phyloP scores from a whole-genome alignment of 1,140 invertebrate species.

The Drosophila persimilis region DNA sequence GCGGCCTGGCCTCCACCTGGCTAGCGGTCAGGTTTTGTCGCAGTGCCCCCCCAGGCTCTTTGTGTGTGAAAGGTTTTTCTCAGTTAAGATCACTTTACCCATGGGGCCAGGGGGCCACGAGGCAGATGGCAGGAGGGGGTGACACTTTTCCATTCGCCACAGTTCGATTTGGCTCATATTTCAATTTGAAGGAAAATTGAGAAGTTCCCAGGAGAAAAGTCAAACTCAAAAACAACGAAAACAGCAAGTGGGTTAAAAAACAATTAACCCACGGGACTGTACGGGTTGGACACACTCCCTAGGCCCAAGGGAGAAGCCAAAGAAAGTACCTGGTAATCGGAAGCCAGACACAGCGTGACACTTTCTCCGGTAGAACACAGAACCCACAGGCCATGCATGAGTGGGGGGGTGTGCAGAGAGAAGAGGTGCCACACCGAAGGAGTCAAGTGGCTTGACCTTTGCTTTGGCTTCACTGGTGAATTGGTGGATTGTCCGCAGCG shows the following conservation, averaged over 20 bases:
- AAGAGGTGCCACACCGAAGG: too few relatives aligned
- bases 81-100: background rate
- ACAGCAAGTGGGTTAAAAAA: constrained; percentile 30
- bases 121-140: constrained; percentile 6
- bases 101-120: constrained; percentile 1
- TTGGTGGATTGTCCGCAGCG: constrained; percentile 1
- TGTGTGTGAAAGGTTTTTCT: constrained; percentile 44
- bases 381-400: too few relatives aligned
- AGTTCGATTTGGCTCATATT: constrained; percentile 47
- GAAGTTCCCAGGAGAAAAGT: constrained; percentile 22
- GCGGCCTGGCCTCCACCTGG: constrained; percentile 4
- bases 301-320: background rate
- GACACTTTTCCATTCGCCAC: background rate
- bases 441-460: constrained; percentile 9
- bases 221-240: background rate
- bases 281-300: too few relatives aligned
- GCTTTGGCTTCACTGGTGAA: background rate
- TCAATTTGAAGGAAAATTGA: constrained; percentile 26
- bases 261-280: constrained; percentile 22
- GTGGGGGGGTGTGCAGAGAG: too few relatives aligned
- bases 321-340: constrained; percentile 12
- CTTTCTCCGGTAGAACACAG: too few relatives aligned
- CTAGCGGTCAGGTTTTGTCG: constrained; percentile 26
- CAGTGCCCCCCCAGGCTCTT: constrained; percentile 24
- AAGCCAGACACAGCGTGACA: constrained; percentile 24